phyloP scores from a whole-genome alignment of 2,113 vertebrate species.

The Heteronetta atricapilla region DNA sequence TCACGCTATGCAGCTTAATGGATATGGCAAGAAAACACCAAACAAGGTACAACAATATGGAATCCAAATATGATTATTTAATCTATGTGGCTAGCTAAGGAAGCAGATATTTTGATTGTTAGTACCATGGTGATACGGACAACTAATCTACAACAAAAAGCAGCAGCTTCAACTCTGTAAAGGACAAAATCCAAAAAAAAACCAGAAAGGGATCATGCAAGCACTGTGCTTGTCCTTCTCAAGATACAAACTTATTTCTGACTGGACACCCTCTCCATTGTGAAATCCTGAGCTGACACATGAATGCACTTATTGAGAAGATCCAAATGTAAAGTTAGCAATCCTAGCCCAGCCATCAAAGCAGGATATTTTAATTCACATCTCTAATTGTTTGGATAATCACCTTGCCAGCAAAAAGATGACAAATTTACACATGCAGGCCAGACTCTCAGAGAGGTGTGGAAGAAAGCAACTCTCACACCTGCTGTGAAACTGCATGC shows the following conservation, averaged over 20 bases:
- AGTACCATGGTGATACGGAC: background rate
- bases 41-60: too few species aligned
- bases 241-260: background rate
- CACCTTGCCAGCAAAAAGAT: background rate
- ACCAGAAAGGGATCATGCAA: background rate
- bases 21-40: background rate
- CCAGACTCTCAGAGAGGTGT: background rate
- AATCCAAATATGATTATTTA: background rate
- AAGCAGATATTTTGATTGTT: background rate
- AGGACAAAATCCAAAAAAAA: background rate
- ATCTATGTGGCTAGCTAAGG: background rate
- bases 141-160: background rate
- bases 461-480: background rate
- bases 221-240: background rate
- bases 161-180: background rate
- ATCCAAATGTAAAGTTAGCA: background rate
- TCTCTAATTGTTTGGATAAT: background rate
- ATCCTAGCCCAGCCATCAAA: background rate
- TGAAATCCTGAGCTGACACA: background rate
- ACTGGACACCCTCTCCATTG: too few species aligned
- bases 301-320: background rate
- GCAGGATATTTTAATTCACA: background rate
- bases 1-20: background rate
- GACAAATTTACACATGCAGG: background rate
- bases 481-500: background rate